Percentiles rank a stretch among this genome's conserved stretches.
Evolutionary conservation across 2,797 vertebrate genomes (phyloP).

Genomic region (Myotis vivesi): DNA sequence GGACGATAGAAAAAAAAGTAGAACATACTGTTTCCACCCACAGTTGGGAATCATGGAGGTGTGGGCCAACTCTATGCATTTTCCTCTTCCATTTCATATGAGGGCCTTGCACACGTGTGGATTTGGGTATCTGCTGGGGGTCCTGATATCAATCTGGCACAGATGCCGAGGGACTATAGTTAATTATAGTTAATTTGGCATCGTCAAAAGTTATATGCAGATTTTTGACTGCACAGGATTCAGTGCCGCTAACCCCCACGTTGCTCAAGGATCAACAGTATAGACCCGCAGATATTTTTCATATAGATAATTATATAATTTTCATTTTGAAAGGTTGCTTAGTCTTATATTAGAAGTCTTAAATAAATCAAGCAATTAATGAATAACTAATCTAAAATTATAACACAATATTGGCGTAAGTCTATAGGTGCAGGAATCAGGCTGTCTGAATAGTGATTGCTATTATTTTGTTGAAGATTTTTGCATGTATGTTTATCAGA

Average conservation of each 20-base stretch:
- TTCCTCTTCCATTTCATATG: neutral
- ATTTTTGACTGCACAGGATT: neutral
- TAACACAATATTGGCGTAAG: no score
- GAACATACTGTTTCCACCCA: neutral
- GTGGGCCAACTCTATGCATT: neutral
- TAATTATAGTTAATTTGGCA: neutral
- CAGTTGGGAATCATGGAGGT: neutral
- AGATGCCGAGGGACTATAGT: neutral
- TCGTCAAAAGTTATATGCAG: neutral
- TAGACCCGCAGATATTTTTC: neutral
- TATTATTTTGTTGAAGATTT: neutral
- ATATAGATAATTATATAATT: neutral
- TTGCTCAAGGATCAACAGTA: neutral
- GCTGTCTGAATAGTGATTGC: neutral
- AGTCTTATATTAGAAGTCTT: neutral
- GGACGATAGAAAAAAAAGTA: neutral
- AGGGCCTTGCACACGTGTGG: neutral
- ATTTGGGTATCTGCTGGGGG: neutral
- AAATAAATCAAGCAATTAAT: no score
- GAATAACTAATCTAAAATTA: no score
- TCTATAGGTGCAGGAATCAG: no score
- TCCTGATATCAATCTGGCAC: neutral
- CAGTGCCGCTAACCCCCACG: neutral
- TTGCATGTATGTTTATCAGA: neutral
- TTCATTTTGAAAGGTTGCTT: neutral